Conservation (phyloP, 2,888 invertebrate genomes). For the Agrilus mali region DNA sequence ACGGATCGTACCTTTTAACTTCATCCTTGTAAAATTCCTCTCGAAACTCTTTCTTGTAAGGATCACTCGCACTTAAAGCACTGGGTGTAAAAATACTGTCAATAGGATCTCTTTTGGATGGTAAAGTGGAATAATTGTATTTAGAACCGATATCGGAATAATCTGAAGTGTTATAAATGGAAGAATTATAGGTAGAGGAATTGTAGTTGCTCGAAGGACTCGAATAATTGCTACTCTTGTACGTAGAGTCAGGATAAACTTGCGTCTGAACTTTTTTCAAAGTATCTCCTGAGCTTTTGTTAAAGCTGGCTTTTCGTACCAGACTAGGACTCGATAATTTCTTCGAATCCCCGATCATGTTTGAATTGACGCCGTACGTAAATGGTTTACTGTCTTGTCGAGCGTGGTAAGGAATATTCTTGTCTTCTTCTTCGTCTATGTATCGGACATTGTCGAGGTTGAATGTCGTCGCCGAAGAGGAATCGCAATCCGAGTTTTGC, state of each 20-base stretch:
- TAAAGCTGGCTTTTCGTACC: slow-evolving; percentile 57
- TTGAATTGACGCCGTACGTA: slow-evolving; percentile 59
- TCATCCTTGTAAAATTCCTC: slow-evolving; percentile 32
- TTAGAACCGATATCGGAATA: slow-evolving; percentile 7
- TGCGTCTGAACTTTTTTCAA: slow-evolving; percentile 32
- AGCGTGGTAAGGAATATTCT: slow-evolving; percentile 82
- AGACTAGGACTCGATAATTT: slow-evolving; percentile 74
- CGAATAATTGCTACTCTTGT: slow-evolving; percentile 20
- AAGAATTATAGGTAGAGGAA: slow-evolving; percentile 6
- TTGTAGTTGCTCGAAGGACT: slow-evolving; percentile 8
- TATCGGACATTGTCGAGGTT: slow-evolving; percentile 29
- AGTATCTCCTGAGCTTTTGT: slow-evolving; percentile 30
- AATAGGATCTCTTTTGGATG: slow-evolving; percentile 25
- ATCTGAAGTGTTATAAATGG: slow-evolving; percentile 9
- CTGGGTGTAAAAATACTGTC: slow-evolving; percentile 33
- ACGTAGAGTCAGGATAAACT: slow-evolving; percentile 25
- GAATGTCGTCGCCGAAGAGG: slow-evolving; percentile 17
- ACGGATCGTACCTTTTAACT: slow-evolving; percentile 27
- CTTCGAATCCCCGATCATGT: slow-evolving; percentile 30
- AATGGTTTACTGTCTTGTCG: slow-evolving; percentile 80
- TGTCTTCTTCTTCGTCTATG: slow-evolving; percentile 35
- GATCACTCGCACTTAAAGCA: slow-evolving; percentile 28
- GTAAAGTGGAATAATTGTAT: slow-evolving; percentile 9
- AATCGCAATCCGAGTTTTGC: slow-evolving; percentile 13
- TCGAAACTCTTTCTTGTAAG: slow-evolving; percentile 27